phyloP scores from a whole-genome alignment of 1,140 invertebrate species.

The Nebria ingens region DNA sequence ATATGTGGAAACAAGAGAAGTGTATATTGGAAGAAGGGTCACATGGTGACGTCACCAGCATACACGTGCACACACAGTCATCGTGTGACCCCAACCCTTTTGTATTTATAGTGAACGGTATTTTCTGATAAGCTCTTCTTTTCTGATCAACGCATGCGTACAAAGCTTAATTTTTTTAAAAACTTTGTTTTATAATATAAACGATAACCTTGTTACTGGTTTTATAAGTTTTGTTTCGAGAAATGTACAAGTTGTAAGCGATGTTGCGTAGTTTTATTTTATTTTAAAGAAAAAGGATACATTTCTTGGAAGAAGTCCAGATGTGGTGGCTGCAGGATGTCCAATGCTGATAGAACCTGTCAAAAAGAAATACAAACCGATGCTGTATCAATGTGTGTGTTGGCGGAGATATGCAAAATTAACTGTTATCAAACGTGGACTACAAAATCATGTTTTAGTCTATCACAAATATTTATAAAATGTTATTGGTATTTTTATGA shows the following conservation, averaged over 20 bases:
- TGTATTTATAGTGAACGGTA: not conserved
- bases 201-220: too few species aligned
- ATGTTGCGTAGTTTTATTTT: too few species aligned
- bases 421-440: too few species aligned
- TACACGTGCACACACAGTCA: not conserved
- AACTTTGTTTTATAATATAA: too few species aligned
- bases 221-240: not conserved
- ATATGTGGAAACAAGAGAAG: too few species aligned
- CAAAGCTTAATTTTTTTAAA: too few species aligned
- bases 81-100: not conserved
- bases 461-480: too few species aligned
- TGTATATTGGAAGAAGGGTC: too few species aligned
- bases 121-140: not conserved
- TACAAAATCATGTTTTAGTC: too few species aligned
- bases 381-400: too few species aligned
- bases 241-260: not conserved
- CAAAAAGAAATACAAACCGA: slow-evolving; percentile 31
- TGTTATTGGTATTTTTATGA: too few species aligned
- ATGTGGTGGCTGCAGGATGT: slow-evolving; percentile 93
- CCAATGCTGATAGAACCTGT: slow-evolving; percentile 88
- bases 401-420: too few species aligned
- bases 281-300: slow-evolving; percentile 76
- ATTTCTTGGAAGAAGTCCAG: slow-evolving; percentile 99
- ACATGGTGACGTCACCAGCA: not conserved
- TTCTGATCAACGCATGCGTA: not conserved